Evolutionary conservation across 2,797 vertebrate species (phyloP), one percentile per base, ranked within the genome.

Genomic region (Phrynocephalus vlangalii): DNA sequence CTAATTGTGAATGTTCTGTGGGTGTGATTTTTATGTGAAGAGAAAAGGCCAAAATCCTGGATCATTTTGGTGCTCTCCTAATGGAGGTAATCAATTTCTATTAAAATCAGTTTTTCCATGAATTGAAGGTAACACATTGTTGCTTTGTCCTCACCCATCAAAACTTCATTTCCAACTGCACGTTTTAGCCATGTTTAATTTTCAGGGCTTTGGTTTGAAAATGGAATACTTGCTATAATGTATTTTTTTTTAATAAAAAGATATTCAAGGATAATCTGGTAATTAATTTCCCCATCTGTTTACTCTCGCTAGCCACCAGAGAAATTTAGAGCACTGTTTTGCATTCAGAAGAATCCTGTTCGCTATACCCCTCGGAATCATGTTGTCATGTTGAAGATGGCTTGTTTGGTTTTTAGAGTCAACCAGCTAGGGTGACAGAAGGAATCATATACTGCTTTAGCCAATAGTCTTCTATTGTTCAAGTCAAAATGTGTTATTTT

Each of bases 101-200:
- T 33, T 48, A 30, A 18, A 76, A 38, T 75, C 28, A 30, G 4
- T 44, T 80, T 13, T 68, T 72, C 67, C 30, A 30, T 56, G 79
- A 86, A 70, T 77, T 86, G 77, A 80, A 86, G 67, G 50, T 78
- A 68, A 56, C 79, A 63, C 22, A 70, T 85, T 85, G 24, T 79
- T 48, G 79, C 48, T 70, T 50, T 63, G 30, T 60, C 68, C 33
- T 44, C 50, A 68, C 50, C 38, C 78, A 73, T 72, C 77, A 75
- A 81, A 75, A 75, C 38, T 18, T 86, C 85, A 80, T 73, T 76
- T 70, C 72, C n/a, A 81, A 73, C 71, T 22, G 24, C 24, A 50
- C 52, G n/a, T 2, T 70, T 82, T 87, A 73, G 13, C 30, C 44
- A n/a, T n/a, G n/a, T 86, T 2, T 48, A 76, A n/a, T 38, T 33